Base-by-base conservation (phyloP, 2,113 vertebrate species). In the Plecotus auritus region DNA sequence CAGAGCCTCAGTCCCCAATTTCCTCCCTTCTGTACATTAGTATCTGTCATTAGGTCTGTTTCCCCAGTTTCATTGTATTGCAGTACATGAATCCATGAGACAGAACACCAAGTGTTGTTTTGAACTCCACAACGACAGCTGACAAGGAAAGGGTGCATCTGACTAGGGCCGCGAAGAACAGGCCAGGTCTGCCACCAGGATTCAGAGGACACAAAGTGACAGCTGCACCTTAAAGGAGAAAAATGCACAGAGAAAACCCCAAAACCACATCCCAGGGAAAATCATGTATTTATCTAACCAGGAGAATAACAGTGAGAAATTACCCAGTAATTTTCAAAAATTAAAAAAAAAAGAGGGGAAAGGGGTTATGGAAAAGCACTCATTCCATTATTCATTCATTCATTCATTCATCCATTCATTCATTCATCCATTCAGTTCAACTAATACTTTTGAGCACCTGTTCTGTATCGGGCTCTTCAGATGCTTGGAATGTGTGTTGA, bases 251-350 rank as follows among this genome's bases (percentile, higher is more conserved):
- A 4, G 22, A 66, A 74, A 35, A 84, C 32, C 12, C 35, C 28
- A 90, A 82, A 66, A 54, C 42, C 45, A 47, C 23, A 51, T 69
- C 74, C 56, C 47, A 40, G 74, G 37, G 17, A 16, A 78, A 83
- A 84, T 56, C 9, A 13, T n/a, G 17, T n/a, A 78, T 78, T 76
- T 35, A 64, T 45, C 61, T 1, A 90, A 61, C 18, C 14, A 82
- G 73, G 92, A 89, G 49, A 90, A 66, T 35, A 54, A 4, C 42
- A n/a, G 5, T 85, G 74, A 93, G 26, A 56, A 54, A 64, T 20
- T 17, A 11, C 35, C 32, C 10, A 45, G 30, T 54, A 22, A 32
- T 83, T 59, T 64, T 83, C 13, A 23, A 83, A 20, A 16, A 56
- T 81, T 20, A 56, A 35, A 26, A 51, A 49, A 69, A 42, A 70